Conservation (phyloP, 2,113 vertebrate species). For the Engraulis encrasicolus region DNA sequence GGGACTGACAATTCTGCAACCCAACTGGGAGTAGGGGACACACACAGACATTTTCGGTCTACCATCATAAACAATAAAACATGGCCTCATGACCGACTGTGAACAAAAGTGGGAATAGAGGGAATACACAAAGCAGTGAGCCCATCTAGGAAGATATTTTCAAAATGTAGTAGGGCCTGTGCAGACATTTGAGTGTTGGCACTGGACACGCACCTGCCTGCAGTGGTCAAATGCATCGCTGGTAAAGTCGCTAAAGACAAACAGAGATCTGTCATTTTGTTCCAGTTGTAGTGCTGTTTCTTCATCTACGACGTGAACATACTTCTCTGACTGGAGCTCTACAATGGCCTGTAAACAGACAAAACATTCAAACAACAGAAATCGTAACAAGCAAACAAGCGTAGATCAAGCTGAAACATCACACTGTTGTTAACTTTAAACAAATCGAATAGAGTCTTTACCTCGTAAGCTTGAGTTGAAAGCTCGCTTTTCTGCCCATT, state of each 20-base stretch:
- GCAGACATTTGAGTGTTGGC: neutral
- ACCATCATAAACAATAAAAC: conserved; percentile 22
- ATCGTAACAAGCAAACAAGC: neutral
- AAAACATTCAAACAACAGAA: conserved; percentile 13
- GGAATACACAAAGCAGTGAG: neutral
- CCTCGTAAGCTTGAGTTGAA: conserved; percentile 88
- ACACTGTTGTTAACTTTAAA: neutral
- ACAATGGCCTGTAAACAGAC: conserved; percentile 83
- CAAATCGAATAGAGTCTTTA: conserved; percentile 60
- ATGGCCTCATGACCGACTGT: neutral
- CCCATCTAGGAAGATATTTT: neutral
- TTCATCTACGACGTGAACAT: conserved; percentile 85
- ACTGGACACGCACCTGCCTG: conserved; percentile 76
- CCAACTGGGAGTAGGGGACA: conserved; percentile 75
- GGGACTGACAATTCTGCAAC: conserved; percentile 92
- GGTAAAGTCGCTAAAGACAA: conserved; percentile 89
- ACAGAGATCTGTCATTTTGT: conserved; percentile 90
- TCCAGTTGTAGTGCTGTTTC: conserved; percentile 78
- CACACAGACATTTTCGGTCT: too few relatives aligned
- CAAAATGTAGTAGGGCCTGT: neutral
- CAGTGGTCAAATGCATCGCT: conserved; percentile 85
- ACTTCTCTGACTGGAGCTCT: conserved; percentile 91
- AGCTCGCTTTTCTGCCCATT: conserved; percentile 74
- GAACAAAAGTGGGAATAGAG: neutral
- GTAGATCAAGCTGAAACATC: conserved; percentile 10